Percentiles rank a stretch among this genome's conserved stretches.
Evolutionary conservation across 2,113 vertebrate genomes (phyloP).

Genomic region (Chamaetylas fuelleborni): DNA sequence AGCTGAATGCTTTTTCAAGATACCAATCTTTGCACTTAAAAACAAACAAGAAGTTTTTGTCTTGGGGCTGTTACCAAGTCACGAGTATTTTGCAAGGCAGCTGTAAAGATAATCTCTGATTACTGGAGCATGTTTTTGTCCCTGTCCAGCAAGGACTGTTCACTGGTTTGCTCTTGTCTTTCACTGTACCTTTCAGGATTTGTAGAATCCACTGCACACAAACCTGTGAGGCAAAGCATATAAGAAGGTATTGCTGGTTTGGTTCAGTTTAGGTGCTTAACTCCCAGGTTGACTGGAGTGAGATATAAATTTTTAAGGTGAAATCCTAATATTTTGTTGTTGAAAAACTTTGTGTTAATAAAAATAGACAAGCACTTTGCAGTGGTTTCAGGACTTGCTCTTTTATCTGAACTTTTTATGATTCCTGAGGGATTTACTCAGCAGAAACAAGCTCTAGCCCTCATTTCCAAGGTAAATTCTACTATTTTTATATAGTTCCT

Average conservation of each 20-base stretch:
- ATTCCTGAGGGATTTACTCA: not conserved
- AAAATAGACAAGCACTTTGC: not conserved
- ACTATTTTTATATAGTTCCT: not conserved
- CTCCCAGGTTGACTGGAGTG: not conserved
- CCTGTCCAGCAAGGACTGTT: not conserved
- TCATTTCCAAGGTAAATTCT: not conserved
- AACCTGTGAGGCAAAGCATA: fast-evolving
- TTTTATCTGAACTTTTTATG: not conserved
- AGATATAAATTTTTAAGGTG: not conserved
- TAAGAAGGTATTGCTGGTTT: not conserved
- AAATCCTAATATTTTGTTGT: not conserved
- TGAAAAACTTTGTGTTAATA: not conserved
- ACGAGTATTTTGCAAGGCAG: not conserved
- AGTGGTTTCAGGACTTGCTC: not conserved
- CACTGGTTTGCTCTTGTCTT: not conserved
- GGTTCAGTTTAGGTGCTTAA: not conserved
- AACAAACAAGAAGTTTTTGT: not conserved
- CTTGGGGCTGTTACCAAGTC: not conserved
- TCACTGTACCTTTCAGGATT: not conserved
- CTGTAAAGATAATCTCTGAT: not conserved
- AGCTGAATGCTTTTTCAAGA: not conserved
- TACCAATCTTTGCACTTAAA: not conserved
- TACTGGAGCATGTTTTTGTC: not conserved
- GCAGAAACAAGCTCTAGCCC: not conserved
- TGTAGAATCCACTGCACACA: not conserved